These are phyloP conservation scores for Dynastes hyllus DNA, from an alignment of 2,888 invertebrate species.

Conservation along the genomic window DNA sequence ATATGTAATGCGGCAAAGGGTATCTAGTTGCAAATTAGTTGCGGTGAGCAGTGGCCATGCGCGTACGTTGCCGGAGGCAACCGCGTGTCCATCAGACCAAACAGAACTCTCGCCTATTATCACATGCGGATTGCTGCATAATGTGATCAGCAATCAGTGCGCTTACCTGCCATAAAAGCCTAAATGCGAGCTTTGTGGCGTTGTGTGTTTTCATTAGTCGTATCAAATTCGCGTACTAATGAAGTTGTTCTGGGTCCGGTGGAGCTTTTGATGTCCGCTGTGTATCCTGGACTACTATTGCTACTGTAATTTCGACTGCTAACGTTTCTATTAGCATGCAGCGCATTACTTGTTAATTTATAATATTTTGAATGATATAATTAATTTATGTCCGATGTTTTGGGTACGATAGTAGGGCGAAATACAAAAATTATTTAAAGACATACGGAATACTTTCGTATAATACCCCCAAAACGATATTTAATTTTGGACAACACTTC, in stretches of 20 bases:
- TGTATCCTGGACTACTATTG: constrained; percentile 25
- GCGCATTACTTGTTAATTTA: not conserved
- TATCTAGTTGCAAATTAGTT: constrained; percentile 54
- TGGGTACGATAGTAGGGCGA: too few species aligned
- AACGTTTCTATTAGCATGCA: constrained; percentile 12
- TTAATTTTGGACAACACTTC: too few species aligned
- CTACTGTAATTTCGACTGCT: constrained; percentile 19
- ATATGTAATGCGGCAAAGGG: constrained; percentile 24
- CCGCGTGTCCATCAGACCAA: constrained; percentile 60
- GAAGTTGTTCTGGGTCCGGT: constrained; percentile 63
- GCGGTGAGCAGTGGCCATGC: constrained; percentile 53
- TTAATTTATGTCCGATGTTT: not conserved
- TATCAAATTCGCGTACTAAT: constrained; percentile 59
- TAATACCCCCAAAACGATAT: too few species aligned
- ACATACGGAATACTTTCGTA: too few species aligned
- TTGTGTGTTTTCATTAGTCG: constrained; percentile 62
- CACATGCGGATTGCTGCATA: constrained; percentile 63
- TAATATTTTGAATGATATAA: constrained; percentile 1
- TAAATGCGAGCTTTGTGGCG: constrained; percentile 63
- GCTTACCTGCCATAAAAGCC: constrained; percentile 63
- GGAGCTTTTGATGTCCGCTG: constrained; percentile 62
- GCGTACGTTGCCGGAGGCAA: constrained; percentile 52
- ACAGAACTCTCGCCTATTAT: constrained; percentile 63
- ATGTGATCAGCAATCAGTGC: constrained; percentile 63
- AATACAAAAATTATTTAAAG: too few species aligned